A percentile compares a stretch with the other conserved stretches of the same genome.
These are phyloP conservation scores for Zhuqinia jingwanae DNA, from an alignment of 2,888 invertebrate species.

Conservation along the genomic window DNA sequence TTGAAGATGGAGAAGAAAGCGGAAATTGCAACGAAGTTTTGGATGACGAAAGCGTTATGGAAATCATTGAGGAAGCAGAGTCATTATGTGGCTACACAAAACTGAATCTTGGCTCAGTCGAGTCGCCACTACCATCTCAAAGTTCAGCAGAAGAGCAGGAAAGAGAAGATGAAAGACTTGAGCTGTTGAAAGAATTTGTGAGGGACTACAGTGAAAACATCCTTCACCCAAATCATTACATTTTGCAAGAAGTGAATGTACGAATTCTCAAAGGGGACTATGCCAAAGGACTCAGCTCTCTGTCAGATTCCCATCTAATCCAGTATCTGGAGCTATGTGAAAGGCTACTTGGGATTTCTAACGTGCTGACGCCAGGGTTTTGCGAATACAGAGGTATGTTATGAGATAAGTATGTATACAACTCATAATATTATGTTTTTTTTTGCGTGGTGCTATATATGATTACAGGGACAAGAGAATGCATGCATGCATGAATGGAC, in stretches of 20 bases:
- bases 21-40: conserved; percentile 62
- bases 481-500: no score
- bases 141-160: background rate
- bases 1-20: conserved; percentile 1
- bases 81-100: conserved; percentile 61
- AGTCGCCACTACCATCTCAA: conserved; percentile 20
- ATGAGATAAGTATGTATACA: background rate
- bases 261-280: conserved; percentile 69
- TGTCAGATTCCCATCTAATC: conserved; percentile 59
- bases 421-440: background rate
- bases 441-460: no score
- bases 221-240: conserved; percentile 76
- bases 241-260: conserved; percentile 74
- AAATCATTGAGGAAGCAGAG: conserved; percentile 74
- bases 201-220: conserved; percentile 62
- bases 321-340: conserved; percentile 70
- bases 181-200: conserved; percentile 72
- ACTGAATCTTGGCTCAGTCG: conserved; percentile 44
- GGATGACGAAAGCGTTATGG: conserved; percentile 71
- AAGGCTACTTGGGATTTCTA: conserved; percentile 60
- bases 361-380: conserved; percentile 72
- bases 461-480: no score
- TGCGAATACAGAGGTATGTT: conserved; percentile 74
- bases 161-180: conserved; percentile 59
- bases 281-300: conserved; percentile 44